A percentile compares a stretch with the other conserved stretches of the same genome.
Conservation (phyloP, 2,888 invertebrate species). For the Ichneumoninae sp. region DNA sequence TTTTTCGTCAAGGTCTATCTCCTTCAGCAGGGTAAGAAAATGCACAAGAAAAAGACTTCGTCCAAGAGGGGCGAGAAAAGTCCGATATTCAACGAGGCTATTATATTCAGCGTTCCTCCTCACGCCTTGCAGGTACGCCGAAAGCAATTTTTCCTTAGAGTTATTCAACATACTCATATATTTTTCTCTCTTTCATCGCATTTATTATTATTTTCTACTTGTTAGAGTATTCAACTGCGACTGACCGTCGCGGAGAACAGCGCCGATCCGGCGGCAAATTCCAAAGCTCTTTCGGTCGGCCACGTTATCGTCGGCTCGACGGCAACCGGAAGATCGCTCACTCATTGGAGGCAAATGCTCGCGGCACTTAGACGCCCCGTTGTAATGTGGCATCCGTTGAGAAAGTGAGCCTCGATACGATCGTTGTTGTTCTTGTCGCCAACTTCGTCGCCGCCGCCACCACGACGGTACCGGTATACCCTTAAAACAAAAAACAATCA, state of each 20-base stretch:
- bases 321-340: constrained; percentile 89
- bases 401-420: constrained; percentile 81
- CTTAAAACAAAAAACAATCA: constrained; percentile 45
- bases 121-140: constrained; percentile 87
- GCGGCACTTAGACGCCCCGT: constrained; percentile 91
- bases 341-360: constrained; percentile 94
- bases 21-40: constrained; percentile 92
- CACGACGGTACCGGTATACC: neutral
- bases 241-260: constrained; percentile 87
- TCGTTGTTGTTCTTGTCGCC: constrained; percentile 3
- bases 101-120: constrained; percentile 93
- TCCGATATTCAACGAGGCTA: constrained; percentile 93
- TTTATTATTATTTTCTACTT: constrained; percentile 10
- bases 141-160: neutral
- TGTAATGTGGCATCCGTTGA: constrained; percentile 93
- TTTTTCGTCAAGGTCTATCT: constrained; percentile 93
- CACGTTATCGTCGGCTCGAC: constrained; percentile 92
- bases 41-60: constrained; percentile 92
- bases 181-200: neutral
- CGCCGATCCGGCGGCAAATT: constrained; percentile 83
- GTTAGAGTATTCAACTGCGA: constrained; percentile 90
- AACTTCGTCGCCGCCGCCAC: neutral
- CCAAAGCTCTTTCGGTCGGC: constrained; percentile 89
- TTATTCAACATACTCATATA: neutral
- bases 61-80: constrained; percentile 90